Conservation (phyloP, 2,113 vertebrate species). For the Hypocryptadius cinnamomeus region DNA sequence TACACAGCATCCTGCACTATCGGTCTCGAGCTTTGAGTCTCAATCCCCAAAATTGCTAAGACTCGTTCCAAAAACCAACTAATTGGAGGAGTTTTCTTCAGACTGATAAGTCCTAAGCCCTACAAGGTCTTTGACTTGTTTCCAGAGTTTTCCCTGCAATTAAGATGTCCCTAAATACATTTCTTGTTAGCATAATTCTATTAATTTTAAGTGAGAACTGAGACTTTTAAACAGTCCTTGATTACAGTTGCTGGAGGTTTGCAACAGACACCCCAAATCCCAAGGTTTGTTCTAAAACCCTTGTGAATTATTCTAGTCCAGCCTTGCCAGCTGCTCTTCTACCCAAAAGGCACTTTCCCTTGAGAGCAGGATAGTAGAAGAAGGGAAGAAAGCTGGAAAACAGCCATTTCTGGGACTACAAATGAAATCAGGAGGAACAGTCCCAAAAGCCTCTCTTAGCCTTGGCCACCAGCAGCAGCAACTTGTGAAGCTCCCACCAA, state of each 20-base stretch:
- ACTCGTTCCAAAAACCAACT: not conserved
- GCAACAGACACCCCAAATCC: not conserved
- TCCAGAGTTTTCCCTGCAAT: not conserved
- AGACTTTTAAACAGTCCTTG: conserved; percentile 8
- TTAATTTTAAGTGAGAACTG: not conserved
- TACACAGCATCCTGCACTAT: not conserved
- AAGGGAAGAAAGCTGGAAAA: conserved; percentile 9
- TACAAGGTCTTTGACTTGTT: not conserved
- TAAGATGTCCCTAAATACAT: not conserved
- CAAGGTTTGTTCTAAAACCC: not conserved
- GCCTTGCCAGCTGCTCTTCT: not conserved
- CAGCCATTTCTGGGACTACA: not conserved
- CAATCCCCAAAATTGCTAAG: not conserved
- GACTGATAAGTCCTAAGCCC: not conserved
- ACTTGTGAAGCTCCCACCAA: not conserved
- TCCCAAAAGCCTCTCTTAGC: not conserved
- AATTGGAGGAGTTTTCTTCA: not conserved
- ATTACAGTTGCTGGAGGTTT: not conserved
- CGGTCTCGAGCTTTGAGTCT: not conserved
- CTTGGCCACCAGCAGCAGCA: not conserved
- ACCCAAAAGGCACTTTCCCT: not conserved
- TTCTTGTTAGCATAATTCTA: not conserved
- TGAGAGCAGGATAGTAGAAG: not conserved
- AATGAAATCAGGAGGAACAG: not conserved
- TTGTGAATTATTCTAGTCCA: not conserved